These are phyloP conservation scores for Otolemur crassicaudatus DNA, from an alignment of 2,797 vertebrate species.

Conservation along the genomic window DNA sequence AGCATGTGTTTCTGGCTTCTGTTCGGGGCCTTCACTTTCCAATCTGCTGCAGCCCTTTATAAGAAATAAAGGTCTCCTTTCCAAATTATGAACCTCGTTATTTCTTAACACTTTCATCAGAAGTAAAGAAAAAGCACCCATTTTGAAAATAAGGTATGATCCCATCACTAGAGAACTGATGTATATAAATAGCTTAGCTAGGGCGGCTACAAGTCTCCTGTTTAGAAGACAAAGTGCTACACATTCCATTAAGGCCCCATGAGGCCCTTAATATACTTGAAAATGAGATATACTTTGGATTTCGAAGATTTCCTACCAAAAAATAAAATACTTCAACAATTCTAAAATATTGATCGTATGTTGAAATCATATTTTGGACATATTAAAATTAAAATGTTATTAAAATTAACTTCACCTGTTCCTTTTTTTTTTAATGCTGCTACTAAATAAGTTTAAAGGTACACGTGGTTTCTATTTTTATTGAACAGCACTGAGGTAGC, in stretches of 20 bases:
- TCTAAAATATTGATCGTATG: neutral
- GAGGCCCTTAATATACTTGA: neutral
- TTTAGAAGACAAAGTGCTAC: neutral
- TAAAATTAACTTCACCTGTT: neutral
- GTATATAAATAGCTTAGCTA: neutral
- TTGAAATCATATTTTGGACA: neutral
- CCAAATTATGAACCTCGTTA: neutral
- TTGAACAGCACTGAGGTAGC: neutral
- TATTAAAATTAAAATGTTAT: neutral
- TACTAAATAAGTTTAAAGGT: neutral
- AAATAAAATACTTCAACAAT: neutral
- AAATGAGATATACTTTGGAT: neutral
- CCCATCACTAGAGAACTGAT: neutral
- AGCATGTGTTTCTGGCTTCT: neutral
- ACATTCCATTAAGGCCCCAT: accelerated
- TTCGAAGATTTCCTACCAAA: neutral
- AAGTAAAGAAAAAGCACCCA: neutral
- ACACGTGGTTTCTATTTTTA: neutral
- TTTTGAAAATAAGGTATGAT: neutral
- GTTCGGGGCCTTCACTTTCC: neutral
- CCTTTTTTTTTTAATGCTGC: neutral
- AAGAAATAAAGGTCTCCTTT: neutral
- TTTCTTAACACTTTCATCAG: neutral
- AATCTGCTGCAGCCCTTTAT: neutral
- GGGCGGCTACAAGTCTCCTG: neutral